These are phyloP conservation scores for Stigmatopora nigra DNA, from an alignment of 2,113 vertebrate species.

Conservation along the genomic window DNA sequence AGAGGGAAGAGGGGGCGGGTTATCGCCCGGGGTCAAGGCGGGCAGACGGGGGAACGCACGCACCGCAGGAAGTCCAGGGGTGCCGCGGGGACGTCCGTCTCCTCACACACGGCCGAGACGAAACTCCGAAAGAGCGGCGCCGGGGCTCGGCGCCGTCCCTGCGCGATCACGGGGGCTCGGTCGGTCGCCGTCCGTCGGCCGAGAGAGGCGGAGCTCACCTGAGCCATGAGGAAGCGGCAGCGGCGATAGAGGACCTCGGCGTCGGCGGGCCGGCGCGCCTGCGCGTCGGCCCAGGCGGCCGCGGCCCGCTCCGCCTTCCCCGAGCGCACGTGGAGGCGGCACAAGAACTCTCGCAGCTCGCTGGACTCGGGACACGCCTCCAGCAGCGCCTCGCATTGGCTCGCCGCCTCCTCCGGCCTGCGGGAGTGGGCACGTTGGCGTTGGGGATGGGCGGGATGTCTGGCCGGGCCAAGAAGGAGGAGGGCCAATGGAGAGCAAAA, in stretches of 20 bases:
- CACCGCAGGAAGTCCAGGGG: constrained; percentile 82
- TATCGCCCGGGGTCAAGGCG: no score
- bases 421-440: no score
- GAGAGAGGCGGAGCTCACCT: constrained; percentile 66
- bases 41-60: not conserved
- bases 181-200: not conserved
- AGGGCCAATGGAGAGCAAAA: no score
- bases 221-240: constrained; percentile 81
- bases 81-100: constrained; percentile 59
- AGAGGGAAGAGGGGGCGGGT: no score
- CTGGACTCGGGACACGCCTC: constrained; percentile 73
- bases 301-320: constrained; percentile 66
- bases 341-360: constrained; percentile 74
- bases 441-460: no score
- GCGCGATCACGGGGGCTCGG: constrained; percentile 24
- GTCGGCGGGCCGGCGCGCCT: constrained; percentile 76
- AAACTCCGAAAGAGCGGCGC: constrained; percentile 80
- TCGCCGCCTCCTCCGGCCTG: constrained; percentile 76
- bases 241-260: constrained; percentile 80
- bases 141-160: constrained; percentile 74
- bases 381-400: constrained; percentile 75
- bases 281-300: constrained; percentile 76
- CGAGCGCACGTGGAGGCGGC: constrained; percentile 70
- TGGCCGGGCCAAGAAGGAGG: no score
- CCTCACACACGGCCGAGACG: constrained; percentile 80